These are phyloP conservation scores for Morone saxatilis DNA, from an alignment of 2,113 vertebrate genomes.

Conservation along the genomic window DNA sequence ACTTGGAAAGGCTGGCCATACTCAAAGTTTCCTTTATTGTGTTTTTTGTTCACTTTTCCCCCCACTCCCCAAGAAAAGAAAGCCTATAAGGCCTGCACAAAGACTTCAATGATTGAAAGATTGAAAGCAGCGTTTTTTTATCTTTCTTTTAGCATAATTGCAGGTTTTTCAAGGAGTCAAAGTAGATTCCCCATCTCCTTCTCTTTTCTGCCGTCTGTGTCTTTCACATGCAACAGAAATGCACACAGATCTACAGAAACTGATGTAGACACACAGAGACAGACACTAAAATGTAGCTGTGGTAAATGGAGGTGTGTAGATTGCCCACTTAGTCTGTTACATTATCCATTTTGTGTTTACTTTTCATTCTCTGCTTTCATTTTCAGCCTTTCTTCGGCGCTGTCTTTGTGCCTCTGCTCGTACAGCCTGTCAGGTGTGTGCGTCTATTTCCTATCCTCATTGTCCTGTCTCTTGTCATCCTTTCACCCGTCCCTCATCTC, in stretches of 20 bases:
- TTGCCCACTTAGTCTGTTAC: constrained; percentile 69
- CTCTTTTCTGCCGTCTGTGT: constrained; percentile 20
- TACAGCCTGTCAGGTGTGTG: constrained; percentile 62
- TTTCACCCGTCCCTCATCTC: constrained; percentile 77
- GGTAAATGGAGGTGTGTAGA: constrained; percentile 67
- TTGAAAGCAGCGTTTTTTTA: constrained; percentile 18
- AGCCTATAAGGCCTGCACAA: constrained; percentile 5
- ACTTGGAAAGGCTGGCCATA: background rate
- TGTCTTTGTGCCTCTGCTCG: constrained; percentile 54
- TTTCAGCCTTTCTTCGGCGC: constrained; percentile 42
- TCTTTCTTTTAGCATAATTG: constrained; percentile 33
- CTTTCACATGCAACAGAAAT: constrained; percentile 34
- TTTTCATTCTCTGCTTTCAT: constrained; percentile 64
- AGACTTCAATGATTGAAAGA: constrained; percentile 34
- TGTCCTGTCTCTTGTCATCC: constrained; percentile 76
- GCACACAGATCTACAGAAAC: constrained; percentile 29
- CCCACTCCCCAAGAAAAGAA: background rate
- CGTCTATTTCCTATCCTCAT: constrained; percentile 73
- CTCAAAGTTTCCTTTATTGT: constrained; percentile 9
- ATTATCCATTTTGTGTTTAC: constrained; percentile 68
- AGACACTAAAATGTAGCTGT: constrained; percentile 43
- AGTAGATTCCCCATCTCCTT: constrained; percentile 23
- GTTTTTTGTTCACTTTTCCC: constrained; percentile 7
- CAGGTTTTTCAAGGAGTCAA: constrained; percentile 49
- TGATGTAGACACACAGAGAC: constrained; percentile 9